Conservation (phyloP, 2,888 invertebrate species). For the Oxystoma pomonae region DNA sequence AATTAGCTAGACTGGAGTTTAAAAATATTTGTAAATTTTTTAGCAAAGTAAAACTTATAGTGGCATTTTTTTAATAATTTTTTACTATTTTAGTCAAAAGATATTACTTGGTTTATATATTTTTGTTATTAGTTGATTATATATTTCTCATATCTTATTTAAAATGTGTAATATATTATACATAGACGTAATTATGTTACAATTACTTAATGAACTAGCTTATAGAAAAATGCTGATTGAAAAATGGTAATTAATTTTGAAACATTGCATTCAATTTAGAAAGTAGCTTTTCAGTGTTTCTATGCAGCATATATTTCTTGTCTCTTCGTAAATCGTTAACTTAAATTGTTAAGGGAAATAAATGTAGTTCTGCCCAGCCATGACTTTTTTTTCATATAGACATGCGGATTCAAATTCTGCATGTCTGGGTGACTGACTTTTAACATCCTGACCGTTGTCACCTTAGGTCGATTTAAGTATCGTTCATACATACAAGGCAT, state of each 20-base stretch:
- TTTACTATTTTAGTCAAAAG: no score
- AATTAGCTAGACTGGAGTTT: no score
- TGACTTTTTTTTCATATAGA: conserved; percentile 22
- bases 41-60: no score
- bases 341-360: conserved; percentile 46
- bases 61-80: no score
- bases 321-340: conserved; percentile 45
- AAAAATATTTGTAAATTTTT: no score
- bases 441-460: no score
- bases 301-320: conserved; percentile 35
- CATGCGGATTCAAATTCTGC: no score
- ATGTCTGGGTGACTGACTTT: no score
- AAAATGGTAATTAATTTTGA: conserved; percentile 11
- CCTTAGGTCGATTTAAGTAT: no score
- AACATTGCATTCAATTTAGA: conserved; percentile 35
- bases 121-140: not conserved
- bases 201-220: not conserved
- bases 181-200: conserved; percentile 27
- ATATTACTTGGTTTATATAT: no score
- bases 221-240: not conserved
- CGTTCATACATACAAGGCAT: no score
- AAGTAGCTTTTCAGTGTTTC: conserved; percentile 46
- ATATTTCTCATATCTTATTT: not conserved
- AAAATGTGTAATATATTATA: conserved; percentile 28
- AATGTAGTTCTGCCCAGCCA: conserved; percentile 46